A percentile compares a stretch with the other conserved stretches of the same genome.
Conservation (phyloP, 1,140 invertebrate genomes). For the Heliconius hewitsoni region DNA sequence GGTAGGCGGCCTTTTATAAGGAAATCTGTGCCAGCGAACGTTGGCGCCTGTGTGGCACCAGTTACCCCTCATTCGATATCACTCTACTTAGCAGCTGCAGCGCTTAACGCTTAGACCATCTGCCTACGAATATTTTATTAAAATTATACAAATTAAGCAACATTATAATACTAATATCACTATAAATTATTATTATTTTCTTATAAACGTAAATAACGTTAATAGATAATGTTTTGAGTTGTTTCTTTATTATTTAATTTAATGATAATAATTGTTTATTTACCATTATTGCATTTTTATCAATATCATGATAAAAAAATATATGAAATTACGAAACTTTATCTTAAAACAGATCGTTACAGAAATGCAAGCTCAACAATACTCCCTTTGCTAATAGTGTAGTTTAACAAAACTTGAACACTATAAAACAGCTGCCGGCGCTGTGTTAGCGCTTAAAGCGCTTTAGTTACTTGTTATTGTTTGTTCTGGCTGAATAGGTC, state of each 20-base stretch:
- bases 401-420: not conserved
- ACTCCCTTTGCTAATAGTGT: not conserved
- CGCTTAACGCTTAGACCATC: slow-evolving; percentile 14
- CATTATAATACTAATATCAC: not conserved
- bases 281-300: too few species aligned
- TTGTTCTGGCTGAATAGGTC: slow-evolving; percentile 41
- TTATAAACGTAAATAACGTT: not conserved
- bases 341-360: not conserved
- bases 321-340: not conserved
- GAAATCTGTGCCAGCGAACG: slow-evolving; percentile 22
- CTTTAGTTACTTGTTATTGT: slow-evolving; percentile 34
- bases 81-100: slow-evolving; percentile 19
- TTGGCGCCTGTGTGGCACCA: slow-evolving; percentile 31
- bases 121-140: not conserved
- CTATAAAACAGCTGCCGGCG: not conserved
- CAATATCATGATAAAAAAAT: too few species aligned
- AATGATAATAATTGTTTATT: too few species aligned
- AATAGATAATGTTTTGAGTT: too few species aligned
- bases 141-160: not conserved
- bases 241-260: too few species aligned
- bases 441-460: slow-evolving; percentile 31
- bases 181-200: not conserved
- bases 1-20: not conserved
- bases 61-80: slow-evolving; percentile 17
- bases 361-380: not conserved